Percentiles rank a stretch among this genome's conserved stretches.
These are phyloP conservation scores for Catalaphyllia jardinei DNA, from an alignment of 64 coral and sea anemone genomes.

Conservation along the genomic window DNA sequence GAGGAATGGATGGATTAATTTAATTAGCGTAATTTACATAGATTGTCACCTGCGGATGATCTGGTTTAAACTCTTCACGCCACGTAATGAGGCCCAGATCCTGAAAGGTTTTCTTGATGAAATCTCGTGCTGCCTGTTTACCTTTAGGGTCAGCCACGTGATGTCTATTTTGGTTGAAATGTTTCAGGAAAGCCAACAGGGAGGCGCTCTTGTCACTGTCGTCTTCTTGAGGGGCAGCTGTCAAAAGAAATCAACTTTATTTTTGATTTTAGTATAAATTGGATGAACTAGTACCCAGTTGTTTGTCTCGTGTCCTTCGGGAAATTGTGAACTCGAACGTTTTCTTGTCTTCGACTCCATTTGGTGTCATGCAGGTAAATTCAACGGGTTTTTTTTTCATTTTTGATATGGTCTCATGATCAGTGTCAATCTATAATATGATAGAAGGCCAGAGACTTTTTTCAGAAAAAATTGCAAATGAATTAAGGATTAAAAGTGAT, in stretches of 20 bases:
- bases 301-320: too few relatives aligned
- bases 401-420: too few relatives aligned
- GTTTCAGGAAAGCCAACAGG: conserved; percentile 9
- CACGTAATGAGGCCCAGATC: conserved; percentile 59
- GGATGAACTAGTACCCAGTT: background rate
- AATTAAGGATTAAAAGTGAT: too few relatives aligned
- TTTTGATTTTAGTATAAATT: background rate
- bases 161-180: conserved; percentile 63
- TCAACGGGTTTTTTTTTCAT: too few relatives aligned
- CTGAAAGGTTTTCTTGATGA: conserved; percentile 60
- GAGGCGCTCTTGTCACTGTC: background rate
- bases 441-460: too few relatives aligned
- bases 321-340: too few relatives aligned
- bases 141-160: conserved; percentile 54
- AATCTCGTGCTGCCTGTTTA: conserved; percentile 61
- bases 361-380: too few relatives aligned
- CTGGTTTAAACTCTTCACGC: conserved; percentile 44
- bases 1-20: too few relatives aligned
- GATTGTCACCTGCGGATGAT: conserved; percentile 30
- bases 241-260: background rate
- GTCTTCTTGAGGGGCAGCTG: conserved; percentile 9
- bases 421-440: too few relatives aligned
- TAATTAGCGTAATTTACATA: background rate
- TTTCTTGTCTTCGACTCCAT: too few relatives aligned
- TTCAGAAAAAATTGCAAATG: too few relatives aligned